phyloP scores from a whole-genome alignment of 2,888 invertebrate genomes.

The Scotopteryx bipunctaria region DNA sequence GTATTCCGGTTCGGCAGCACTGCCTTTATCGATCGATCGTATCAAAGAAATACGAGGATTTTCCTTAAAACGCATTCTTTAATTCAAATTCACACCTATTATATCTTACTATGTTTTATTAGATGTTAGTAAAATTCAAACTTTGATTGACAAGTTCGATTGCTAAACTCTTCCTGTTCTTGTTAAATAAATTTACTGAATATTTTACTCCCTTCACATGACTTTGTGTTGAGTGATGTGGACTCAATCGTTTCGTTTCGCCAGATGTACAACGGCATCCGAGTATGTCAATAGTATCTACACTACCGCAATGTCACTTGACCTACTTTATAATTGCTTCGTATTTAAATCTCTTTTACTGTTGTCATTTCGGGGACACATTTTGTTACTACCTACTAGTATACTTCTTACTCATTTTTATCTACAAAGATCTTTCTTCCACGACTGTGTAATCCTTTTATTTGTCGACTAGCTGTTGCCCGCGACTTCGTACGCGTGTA shows the following conservation, averaged over 20 bases:
- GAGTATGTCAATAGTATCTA: conserved; percentile 9
- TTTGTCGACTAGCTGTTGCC: too few relatives aligned
- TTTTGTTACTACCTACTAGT: not conserved
- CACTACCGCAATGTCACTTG: conserved; percentile 9
- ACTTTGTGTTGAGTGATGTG: conserved; percentile 10
- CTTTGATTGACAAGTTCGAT: too few relatives aligned
- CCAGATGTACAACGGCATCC: conserved; percentile 12
- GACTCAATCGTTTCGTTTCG: conserved; percentile 11
- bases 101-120: too few relatives aligned
- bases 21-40: not conserved
- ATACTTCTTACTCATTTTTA: too few relatives aligned
- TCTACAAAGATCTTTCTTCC: too few relatives aligned
- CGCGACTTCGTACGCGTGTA: too few relatives aligned
- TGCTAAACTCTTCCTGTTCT: too few relatives aligned
- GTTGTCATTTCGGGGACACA: not conserved
- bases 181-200: not conserved
- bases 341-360: conserved; percentile 7
- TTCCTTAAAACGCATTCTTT: not conserved
- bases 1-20: conserved; percentile 4
- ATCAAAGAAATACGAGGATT: not conserved
- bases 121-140: too few relatives aligned
- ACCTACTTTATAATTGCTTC: conserved; percentile 19
- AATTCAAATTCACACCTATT: not conserved
- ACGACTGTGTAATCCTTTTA: too few relatives aligned
- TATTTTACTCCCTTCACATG: not conserved